Percentiles rank a stretch among this genome's conserved stretches.
Evolutionary conservation across 2,113 vertebrate species (phyloP).

Genomic region (Corythoichthys haematopterus): DNA sequence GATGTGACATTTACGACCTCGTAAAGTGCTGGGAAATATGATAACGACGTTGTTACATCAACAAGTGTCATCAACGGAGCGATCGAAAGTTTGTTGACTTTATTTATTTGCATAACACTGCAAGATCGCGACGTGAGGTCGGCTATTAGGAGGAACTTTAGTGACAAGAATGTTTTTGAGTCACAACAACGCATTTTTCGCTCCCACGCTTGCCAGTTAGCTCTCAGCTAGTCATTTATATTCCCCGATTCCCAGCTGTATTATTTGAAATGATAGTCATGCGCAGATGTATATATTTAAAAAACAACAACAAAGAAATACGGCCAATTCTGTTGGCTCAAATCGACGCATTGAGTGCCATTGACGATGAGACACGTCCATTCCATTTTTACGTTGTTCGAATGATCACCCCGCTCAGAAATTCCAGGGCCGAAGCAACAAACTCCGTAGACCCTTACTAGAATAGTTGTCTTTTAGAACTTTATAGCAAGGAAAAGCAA

Average conservation of each 20-base stretch:
- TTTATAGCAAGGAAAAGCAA: too few relatives aligned
- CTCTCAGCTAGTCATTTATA: not conserved
- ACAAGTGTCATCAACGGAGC: not conserved
- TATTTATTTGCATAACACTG: not conserved
- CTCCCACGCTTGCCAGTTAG: not conserved
- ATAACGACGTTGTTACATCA: not conserved
- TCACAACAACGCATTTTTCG: not conserved
- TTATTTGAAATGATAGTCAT: not conserved
- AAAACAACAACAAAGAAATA: too few relatives aligned
- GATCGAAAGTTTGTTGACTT: not conserved
- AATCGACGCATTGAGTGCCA: too few relatives aligned
- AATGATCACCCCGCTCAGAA: too few relatives aligned
- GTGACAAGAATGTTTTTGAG: not conserved
- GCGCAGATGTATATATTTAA: not conserved
- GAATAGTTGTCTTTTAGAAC: too few relatives aligned
- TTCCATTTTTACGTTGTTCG: too few relatives aligned
- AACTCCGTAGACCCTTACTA: too few relatives aligned
- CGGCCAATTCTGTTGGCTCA: too few relatives aligned
- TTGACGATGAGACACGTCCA: too few relatives aligned
- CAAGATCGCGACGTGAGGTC: not conserved
- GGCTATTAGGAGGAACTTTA: not conserved
- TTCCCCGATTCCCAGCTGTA: not conserved
- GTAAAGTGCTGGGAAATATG: conserved; percentile 1
- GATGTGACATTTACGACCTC: not conserved
- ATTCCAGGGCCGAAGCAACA: too few relatives aligned